A percentile compares a stretch with the other conserved stretches of the same genome.
Evolutionary conservation across 1,140 invertebrate species (phyloP).

Genomic region (Musca domestica): DNA sequence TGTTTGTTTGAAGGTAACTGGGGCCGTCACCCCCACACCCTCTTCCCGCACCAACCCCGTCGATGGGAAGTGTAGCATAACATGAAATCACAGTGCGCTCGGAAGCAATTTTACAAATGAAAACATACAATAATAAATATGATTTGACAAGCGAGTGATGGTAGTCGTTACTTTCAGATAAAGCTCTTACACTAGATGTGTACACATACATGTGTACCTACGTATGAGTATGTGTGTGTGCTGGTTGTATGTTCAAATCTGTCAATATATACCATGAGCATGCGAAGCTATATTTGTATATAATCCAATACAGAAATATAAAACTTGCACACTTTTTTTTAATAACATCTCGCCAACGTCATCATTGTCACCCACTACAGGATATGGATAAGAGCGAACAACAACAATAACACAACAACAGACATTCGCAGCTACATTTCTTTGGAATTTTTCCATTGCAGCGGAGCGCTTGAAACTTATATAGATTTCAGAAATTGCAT

Average conservation of each 20-base stretch:
- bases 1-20: background rate
- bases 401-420: too few relatives aligned
- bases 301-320: background rate
- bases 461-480: too few relatives aligned
- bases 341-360: too few relatives aligned
- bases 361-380: too few relatives aligned
- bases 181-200: too few relatives aligned
- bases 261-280: background rate
- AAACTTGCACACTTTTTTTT: too few relatives aligned
- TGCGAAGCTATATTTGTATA: background rate
- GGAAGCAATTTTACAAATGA: constrained; percentile 29
- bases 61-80: background rate
- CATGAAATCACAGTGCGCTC: constrained; percentile 23
- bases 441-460: too few relatives aligned
- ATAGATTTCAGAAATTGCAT: too few relatives aligned
- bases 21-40: background rate
- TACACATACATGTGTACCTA: too few relatives aligned
- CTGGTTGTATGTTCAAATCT: background rate
- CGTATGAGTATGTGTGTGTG: background rate
- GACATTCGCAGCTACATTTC: too few relatives aligned
- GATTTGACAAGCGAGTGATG: constrained; percentile 28
- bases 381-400: too few relatives aligned
- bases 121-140: constrained; percentile 31
- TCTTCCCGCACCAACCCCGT: background rate
- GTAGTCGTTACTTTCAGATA: background rate